These are phyloP conservation scores for Malacoraja senta DNA, from an alignment of 2,797 vertebrate genomes.

Conservation along the genomic window DNA sequence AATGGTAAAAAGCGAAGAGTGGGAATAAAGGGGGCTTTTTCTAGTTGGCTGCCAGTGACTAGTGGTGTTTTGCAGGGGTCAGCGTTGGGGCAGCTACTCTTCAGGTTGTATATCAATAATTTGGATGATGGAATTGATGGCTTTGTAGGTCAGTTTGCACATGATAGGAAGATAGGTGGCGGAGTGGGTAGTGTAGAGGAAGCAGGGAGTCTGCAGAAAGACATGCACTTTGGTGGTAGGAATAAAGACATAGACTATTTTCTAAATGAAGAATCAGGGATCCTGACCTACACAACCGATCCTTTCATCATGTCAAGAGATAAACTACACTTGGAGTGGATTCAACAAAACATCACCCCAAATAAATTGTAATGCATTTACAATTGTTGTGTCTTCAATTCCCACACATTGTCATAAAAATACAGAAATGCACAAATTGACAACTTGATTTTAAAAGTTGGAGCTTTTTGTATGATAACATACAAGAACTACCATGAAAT, in stretches of 20 bases:
- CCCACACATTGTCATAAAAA: background rate
- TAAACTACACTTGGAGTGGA: background rate
- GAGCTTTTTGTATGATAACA: background rate
- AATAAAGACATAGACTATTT: no score
- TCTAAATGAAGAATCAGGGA: background rate
- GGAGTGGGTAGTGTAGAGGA: background rate
- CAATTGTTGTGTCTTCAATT: background rate
- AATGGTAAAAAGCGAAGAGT: background rate
- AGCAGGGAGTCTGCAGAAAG: background rate
- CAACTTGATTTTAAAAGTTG: background rate
- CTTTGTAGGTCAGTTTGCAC: no score
- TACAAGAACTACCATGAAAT: background rate
- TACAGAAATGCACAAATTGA: background rate
- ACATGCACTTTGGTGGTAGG: no score
- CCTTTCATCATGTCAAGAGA: background rate
- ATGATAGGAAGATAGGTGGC: background rate
- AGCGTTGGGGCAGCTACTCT: no score
- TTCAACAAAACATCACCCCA: background rate
- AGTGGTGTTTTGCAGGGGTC: no score
- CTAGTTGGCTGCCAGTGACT: no score
- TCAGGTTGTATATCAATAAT: no score
- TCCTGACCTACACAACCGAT: background rate
- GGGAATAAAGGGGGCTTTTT: no score
- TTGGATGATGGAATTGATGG: no score
- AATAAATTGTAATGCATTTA: background rate